These are phyloP conservation scores for Dicrostonyx torquatus DNA, from an alignment of 2,797 vertebrate species.

Conservation along the genomic window DNA sequence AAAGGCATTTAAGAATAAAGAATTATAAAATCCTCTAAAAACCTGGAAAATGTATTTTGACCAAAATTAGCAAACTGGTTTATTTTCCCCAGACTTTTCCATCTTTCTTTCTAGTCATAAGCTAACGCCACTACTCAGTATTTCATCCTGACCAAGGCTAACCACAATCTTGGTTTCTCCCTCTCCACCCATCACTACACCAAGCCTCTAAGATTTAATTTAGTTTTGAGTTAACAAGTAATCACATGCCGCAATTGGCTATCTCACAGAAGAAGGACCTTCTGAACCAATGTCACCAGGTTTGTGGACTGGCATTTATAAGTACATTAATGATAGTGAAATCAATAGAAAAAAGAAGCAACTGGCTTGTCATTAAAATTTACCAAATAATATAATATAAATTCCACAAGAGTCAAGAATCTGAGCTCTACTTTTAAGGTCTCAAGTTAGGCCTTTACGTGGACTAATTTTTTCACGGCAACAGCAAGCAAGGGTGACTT, in stretches of 20 bases:
- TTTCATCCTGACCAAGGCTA: neutral
- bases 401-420: neutral
- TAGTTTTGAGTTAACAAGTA: slow-evolving; percentile 7
- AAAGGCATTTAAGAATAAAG: slow-evolving; percentile 17
- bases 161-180: neutral
- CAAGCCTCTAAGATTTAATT: slow-evolving; percentile 4
- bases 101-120: slow-evolving; percentile 23
- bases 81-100: neutral
- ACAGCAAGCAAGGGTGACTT: neutral
- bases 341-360: neutral
- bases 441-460: neutral
- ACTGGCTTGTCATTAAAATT: neutral
- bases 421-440: neutral
- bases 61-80: slow-evolving; percentile 9
- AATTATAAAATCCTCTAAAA: neutral
- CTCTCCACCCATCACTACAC: neutral
- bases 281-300: neutral
- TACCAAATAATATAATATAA: neutral
- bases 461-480: neutral
- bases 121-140: neutral
- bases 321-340: neutral
- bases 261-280: neutral
- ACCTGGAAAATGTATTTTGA: neutral
- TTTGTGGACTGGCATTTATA: neutral
- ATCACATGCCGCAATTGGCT: neutral